These are phyloP conservation scores for Odontomyia ornata DNA, from an alignment of 2,888 invertebrate species.

Conservation along the genomic window DNA sequence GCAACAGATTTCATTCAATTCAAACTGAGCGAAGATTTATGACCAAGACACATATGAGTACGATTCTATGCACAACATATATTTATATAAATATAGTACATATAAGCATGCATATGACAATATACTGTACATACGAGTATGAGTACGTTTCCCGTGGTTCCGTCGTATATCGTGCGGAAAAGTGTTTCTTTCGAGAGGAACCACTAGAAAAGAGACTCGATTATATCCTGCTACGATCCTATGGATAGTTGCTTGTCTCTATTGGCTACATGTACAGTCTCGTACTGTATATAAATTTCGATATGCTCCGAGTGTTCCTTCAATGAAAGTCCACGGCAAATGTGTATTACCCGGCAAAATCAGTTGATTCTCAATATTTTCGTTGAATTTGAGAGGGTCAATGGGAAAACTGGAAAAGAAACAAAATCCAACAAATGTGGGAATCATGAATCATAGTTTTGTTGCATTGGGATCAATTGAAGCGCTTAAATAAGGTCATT, in stretches of 20 bases:
- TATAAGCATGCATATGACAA: no score
- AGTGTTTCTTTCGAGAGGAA: slow-evolving; percentile 15
- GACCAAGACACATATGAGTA: neutral
- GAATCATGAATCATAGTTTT: slow-evolving; percentile 26
- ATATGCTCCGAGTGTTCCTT: neutral
- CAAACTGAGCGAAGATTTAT: slow-evolving; percentile 26
- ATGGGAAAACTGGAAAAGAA: neutral
- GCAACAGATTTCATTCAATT: slow-evolving; percentile 43
- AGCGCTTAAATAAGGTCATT: neutral
- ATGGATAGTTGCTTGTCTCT: neutral
- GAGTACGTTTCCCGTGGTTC: neutral
- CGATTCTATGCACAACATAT: neutral
- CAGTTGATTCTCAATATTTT: neutral
- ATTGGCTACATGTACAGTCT: no score
- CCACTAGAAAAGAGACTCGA: neutral
- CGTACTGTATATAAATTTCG: no score
- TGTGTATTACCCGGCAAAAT: neutral
- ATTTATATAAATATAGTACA: no score
- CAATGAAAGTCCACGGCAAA: neutral
- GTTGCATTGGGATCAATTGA: slow-evolving; percentile 19
- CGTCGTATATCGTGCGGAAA: slow-evolving; percentile 29
- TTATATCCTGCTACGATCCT: slow-evolving; percentile 13
- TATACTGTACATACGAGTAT: no score
- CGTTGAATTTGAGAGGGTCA: neutral
- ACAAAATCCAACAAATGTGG: neutral